Evolutionary conservation across 64 coral and sea anemone genomes (phyloP).

Genomic region (Anthopleura sola): DNA sequence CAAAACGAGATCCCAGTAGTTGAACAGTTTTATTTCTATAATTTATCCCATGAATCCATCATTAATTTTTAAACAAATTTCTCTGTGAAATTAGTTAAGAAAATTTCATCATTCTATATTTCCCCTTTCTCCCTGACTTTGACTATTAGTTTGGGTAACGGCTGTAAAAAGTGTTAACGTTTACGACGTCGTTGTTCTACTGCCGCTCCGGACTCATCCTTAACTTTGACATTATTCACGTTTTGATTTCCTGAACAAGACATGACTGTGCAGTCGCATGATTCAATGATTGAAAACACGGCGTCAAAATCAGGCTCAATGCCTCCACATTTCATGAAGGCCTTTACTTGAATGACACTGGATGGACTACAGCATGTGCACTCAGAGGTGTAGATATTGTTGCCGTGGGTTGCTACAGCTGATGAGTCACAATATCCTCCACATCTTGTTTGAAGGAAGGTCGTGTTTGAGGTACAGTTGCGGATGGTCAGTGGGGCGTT

Average conservation of each 20-base stretch:
- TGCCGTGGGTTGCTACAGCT: neutral
- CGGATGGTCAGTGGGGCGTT: neutral
- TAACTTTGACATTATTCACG: neutral
- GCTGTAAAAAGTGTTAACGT: neutral
- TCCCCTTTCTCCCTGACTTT: neutral
- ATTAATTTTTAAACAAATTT: neutral
- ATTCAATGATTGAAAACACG: neutral
- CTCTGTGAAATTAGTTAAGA: neutral
- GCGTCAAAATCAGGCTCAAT: neutral
- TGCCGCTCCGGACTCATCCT: neutral
- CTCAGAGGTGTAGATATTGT: neutral
- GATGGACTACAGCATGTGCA: conserved; percentile 44
- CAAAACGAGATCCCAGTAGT: neutral
- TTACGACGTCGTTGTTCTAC: neutral
- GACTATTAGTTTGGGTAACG: neutral
- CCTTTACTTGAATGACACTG: neutral
- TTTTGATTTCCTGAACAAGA: neutral
- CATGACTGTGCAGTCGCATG: conserved; percentile 27
- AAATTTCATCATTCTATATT: neutral
- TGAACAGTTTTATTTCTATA: neutral
- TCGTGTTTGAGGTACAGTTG: conserved; percentile 6
- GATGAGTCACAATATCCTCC: conserved; percentile 31
- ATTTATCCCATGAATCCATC: neutral
- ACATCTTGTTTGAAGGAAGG: conserved; percentile 17
- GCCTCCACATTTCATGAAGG: conserved; percentile 3